phyloP scores from a whole-genome alignment of 2,797 vertebrate genomes.

The Yasuhikotakia modesta region DNA sequence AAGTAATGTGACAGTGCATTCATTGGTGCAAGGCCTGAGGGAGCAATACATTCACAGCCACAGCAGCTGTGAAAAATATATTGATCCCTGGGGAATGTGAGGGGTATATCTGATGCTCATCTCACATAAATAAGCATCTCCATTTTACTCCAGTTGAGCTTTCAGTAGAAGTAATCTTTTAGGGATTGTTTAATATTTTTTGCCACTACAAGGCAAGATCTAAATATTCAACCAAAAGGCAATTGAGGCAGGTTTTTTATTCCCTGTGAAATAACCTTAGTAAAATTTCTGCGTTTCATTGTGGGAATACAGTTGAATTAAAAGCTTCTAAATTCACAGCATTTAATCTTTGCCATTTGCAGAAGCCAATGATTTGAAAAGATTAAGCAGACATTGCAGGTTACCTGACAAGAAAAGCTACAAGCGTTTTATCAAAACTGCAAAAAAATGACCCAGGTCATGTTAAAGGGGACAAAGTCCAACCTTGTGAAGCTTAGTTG shows the following conservation, averaged over 20 bases:
- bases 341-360: slow-evolving; percentile 43
- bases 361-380: slow-evolving; percentile 40
- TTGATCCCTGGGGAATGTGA: slow-evolving; percentile 32
- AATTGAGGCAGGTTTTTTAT: slow-evolving; percentile 41
- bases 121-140: slow-evolving; percentile 32
- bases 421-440: slow-evolving; percentile 31
- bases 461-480: background rate
- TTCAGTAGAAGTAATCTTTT: slow-evolving; percentile 2
- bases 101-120: slow-evolving; percentile 12
- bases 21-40: slow-evolving; percentile 41
- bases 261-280: slow-evolving; percentile 50
- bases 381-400: slow-evolving; percentile 48
- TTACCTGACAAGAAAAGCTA: slow-evolving; percentile 39
- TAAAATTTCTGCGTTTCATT: slow-evolving; percentile 18
- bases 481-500: background rate
- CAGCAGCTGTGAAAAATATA: slow-evolving; percentile 40
- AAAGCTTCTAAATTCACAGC: slow-evolving; percentile 34
- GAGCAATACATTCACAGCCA: slow-evolving; percentile 27
- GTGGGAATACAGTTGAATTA: background rate
- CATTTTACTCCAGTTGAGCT: slow-evolving; percentile 29
- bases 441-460: slow-evolving; percentile 18
- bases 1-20: slow-evolving; percentile 25
- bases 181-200: slow-evolving; percentile 40
- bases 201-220: slow-evolving; percentile 48
- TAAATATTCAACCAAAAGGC: slow-evolving; percentile 32